Percentiles rank a stretch among this genome's conserved stretches.
These are phyloP conservation scores for Prolemur simus DNA, from an alignment of 2,113 vertebrate genomes.

Conservation along the genomic window DNA sequence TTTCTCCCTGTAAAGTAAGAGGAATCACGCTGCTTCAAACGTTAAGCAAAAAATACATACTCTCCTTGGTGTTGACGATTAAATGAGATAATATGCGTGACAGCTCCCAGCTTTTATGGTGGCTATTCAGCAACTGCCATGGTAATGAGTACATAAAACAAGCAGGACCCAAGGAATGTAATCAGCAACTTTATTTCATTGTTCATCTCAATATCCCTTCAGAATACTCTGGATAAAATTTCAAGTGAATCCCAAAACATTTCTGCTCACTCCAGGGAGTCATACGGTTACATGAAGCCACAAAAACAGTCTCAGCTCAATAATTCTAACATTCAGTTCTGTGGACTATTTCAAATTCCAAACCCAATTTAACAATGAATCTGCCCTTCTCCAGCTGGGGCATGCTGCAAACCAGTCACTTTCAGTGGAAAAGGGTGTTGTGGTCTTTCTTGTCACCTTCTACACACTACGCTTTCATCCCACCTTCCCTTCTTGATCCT, in stretches of 20 bases:
- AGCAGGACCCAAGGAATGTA: neutral
- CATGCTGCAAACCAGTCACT: neutral
- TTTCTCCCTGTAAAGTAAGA: neutral
- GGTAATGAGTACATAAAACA: slow-evolving; percentile 10
- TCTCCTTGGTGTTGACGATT: neutral
- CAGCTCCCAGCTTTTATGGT: neutral
- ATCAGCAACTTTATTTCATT: slow-evolving; percentile 1
- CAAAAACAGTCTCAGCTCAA: neutral
- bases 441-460: neutral
- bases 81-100: neutral
- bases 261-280: neutral
- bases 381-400: neutral
- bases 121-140: neutral
- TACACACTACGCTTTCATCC: neutral
- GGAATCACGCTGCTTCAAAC: neutral
- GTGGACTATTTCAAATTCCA: slow-evolving; percentile 8
- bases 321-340: neutral
- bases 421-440: neutral
- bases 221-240: slow-evolving; percentile 23
- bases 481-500: neutral
- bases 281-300: neutral
- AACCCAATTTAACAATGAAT: slow-evolving; percentile 1
- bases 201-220: neutral
- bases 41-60: neutral
- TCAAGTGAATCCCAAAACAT: slow-evolving; percentile 20